A percentile compares a stretch with the other conserved stretches of the same genome.
These are phyloP conservation scores for Dynastes hyllus DNA, from an alignment of 2,888 invertebrate species.

Conservation along the genomic window DNA sequence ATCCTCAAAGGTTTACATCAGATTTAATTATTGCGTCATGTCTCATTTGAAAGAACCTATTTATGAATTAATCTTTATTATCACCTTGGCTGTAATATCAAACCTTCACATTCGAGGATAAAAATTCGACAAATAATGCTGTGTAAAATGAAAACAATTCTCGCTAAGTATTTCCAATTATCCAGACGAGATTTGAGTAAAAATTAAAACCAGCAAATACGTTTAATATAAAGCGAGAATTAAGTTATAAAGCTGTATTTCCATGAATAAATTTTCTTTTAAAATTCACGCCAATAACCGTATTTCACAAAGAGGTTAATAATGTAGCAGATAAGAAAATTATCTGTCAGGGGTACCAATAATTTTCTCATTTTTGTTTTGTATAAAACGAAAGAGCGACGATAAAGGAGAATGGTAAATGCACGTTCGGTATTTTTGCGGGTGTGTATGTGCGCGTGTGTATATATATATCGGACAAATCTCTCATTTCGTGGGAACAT, in stretches of 20 bases:
- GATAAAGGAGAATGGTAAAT: slow-evolving; percentile 32
- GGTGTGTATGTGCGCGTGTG: slow-evolving; percentile 22
- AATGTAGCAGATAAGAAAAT: slow-evolving; percentile 18
- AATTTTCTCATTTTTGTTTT: slow-evolving; percentile 2
- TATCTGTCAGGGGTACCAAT: slow-evolving; percentile 8
- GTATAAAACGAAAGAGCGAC: slow-evolving; percentile 1
- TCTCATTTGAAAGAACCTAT: too few relatives aligned
- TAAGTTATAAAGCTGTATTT: background rate
- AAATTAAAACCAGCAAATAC: too few relatives aligned
- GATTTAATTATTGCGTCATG: too few relatives aligned
- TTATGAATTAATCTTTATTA: too few relatives aligned
- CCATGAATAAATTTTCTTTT: slow-evolving; percentile 21
- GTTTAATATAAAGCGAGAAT: background rate
- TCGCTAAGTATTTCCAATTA: too few relatives aligned
- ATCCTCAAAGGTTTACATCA: too few relatives aligned
- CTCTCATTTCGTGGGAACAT: slow-evolving; percentile 58
- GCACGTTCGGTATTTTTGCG: slow-evolving; percentile 20
- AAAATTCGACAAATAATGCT: too few relatives aligned
- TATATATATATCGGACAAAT: slow-evolving; percentile 57
- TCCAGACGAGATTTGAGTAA: too few relatives aligned
- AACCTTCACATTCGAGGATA: too few relatives aligned
- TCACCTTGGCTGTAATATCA: too few relatives aligned
- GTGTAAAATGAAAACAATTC: too few relatives aligned
- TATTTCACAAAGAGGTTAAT: slow-evolving; percentile 8
- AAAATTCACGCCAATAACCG: background rate